Evolutionary conservation across 2,797 vertebrate genomes (phyloP).

Genomic region (Falco peregrinus): DNA sequence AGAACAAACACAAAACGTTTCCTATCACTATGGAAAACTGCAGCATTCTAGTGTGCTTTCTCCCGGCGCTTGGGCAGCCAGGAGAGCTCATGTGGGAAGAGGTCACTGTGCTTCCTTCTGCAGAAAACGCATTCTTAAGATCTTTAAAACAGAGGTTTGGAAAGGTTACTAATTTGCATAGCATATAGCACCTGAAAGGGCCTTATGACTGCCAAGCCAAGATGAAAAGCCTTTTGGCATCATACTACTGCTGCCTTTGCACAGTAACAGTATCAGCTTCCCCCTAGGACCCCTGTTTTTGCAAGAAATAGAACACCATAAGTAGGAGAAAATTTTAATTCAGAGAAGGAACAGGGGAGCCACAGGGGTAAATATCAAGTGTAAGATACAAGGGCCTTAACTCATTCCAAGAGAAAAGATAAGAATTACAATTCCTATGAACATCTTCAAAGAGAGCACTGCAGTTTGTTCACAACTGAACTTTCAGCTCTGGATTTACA

Average conservation of each 20-base stretch:
- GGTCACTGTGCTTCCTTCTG: background rate
- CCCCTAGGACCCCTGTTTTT: background rate
- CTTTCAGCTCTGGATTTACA: background rate
- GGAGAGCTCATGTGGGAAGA: background rate
- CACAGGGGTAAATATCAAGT: background rate
- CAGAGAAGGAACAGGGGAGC: background rate
- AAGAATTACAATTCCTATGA: background rate
- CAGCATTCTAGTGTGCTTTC: background rate
- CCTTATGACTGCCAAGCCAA: background rate
- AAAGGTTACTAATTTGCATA: background rate
- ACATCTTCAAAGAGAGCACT: background rate
- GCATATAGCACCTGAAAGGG: background rate
- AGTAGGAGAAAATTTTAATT: background rate
- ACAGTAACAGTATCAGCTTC: background rate
- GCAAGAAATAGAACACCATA: background rate
- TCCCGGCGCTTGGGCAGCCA: accelerated
- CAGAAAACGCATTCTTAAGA: background rate
- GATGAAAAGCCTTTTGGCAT: background rate
- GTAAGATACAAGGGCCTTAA: background rate
- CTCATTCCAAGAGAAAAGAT: background rate
- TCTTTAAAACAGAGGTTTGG: background rate
- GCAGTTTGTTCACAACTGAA: background rate
- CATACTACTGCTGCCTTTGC: background rate
- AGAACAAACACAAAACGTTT: accelerated
- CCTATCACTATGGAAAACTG: accelerated